Base-by-base conservation (phyloP, 2,888 invertebrate genomes). In the Clostera curtula region DNA sequence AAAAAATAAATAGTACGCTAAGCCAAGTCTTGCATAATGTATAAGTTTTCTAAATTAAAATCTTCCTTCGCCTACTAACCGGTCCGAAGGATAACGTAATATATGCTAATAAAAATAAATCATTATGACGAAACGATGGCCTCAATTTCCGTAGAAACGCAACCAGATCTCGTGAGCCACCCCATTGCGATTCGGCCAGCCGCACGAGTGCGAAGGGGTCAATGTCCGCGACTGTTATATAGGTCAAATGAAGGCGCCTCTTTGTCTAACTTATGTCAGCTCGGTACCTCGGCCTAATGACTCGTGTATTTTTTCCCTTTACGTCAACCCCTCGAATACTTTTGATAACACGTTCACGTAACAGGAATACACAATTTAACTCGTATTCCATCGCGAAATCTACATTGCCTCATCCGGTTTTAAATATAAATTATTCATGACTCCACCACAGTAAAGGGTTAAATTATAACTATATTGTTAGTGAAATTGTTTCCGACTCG, bases 241-340 rank as follows among this genome's bases (percentile, higher is more conserved):
- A 69, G 82, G 82, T 79, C 80, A 82, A 62, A 57, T 40, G 61
- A 62, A 74, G 77, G 80, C 79, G 79, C 79, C 79, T 67, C 50
- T 46, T 56, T 61, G 76, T 76, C 77, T 77, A 64, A 73, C 66
- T 70, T 73, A 71, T 72, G 68, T 64, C 67, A 68, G 64, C 52
- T 56, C 56, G 58, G 51, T 49, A 43, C 26, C 48, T 46, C 45
- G 47, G 26, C 43, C 35, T 44, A 49, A 50, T 51, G 40, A 39
- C 49, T 49, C 50, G 54, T 58, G 55, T 69, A 65, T 59, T 62
- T n/a, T n/a, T n/a, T 49, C 52, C 44, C 43, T 52, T 48, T 44
- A 57, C 47, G 43, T 36, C 33, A 48, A 47, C 55, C 50, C 40
- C 48, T 57, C 59, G 48, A 55, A 58, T 61, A 56, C 45, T 47